A percentile compares a stretch with the other conserved stretches of the same genome.
Evolutionary conservation across 2,113 vertebrate species (phyloP).

Genomic region (Pogonocichla stellata): DNA sequence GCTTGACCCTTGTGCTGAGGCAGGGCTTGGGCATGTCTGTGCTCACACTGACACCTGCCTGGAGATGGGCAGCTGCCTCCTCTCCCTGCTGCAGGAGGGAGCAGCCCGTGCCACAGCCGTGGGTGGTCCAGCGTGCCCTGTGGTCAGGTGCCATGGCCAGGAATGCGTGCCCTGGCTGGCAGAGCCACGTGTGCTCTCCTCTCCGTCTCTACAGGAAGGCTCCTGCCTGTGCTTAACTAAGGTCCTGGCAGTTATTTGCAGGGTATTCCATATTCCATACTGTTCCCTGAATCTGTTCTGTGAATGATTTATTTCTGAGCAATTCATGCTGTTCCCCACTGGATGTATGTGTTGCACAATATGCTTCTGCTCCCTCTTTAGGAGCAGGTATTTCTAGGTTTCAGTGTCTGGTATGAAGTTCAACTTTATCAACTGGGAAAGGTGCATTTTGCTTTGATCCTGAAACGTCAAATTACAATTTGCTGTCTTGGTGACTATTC

Average conservation of each 20-base stretch:
- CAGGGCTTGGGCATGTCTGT: not conserved
- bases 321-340: not conserved
- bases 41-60: not conserved
- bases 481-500: not conserved
- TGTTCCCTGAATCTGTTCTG: not conserved
- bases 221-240: not conserved
- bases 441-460: not conserved
- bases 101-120: not conserved
- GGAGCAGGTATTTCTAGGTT: not conserved
- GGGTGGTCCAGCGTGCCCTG: not conserved
- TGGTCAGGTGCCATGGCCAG: not conserved
- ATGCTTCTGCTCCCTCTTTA: not conserved
- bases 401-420: not conserved
- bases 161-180: fast-evolving
- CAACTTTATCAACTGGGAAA: not conserved
- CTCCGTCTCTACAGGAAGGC: not conserved
- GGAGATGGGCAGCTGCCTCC: not conserved
- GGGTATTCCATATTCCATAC: not conserved
- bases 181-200: fast-evolving
- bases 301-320: not conserved
- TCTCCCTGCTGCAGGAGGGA: not conserved
- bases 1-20: not conserved
- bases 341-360: fast-evolving
- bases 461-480: not conserved
- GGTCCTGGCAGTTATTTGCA: not conserved